Evolutionary conservation across 2,797 vertebrate species (phyloP).

Genomic region (Mormyrops boulengeri): DNA sequence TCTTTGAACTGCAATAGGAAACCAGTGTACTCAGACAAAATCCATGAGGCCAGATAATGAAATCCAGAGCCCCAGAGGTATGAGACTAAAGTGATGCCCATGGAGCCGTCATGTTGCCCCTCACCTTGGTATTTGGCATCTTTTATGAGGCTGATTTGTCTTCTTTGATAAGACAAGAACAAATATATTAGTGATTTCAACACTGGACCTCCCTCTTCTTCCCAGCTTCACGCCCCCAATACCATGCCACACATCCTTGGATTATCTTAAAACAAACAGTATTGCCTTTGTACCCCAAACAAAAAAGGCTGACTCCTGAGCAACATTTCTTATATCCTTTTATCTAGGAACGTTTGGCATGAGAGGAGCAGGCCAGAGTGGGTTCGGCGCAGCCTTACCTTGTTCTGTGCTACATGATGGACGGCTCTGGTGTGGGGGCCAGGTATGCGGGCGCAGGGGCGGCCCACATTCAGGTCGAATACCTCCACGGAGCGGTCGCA

Average conservation of each 20-base stretch:
- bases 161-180: neutral
- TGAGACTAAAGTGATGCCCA: neutral
- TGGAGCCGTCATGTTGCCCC: neutral
- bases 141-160: neutral
- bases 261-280: neutral
- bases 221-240: neutral
- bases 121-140: neutral
- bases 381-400: conserved; percentile 52
- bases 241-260: neutral
- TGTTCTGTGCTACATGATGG: conserved; percentile 81
- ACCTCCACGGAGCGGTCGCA: conserved; percentile 73
- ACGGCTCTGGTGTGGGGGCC: conserved; percentile 70
- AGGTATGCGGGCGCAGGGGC: conserved; percentile 56
- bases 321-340: neutral
- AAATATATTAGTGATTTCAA: neutral
- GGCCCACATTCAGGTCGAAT: conserved; percentile 75
- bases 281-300: neutral
- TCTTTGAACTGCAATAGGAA: neutral
- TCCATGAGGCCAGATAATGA: neutral
- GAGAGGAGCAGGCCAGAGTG: neutral
- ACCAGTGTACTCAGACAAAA: neutral
- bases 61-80: neutral
- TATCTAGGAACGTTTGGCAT: neutral
- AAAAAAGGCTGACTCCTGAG: neutral
- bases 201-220: neutral